Evolutionary conservation across 37 sponge, comb jelly and placozoan species (phyloP).

Genomic region (Theonella swinhoei): DNA sequence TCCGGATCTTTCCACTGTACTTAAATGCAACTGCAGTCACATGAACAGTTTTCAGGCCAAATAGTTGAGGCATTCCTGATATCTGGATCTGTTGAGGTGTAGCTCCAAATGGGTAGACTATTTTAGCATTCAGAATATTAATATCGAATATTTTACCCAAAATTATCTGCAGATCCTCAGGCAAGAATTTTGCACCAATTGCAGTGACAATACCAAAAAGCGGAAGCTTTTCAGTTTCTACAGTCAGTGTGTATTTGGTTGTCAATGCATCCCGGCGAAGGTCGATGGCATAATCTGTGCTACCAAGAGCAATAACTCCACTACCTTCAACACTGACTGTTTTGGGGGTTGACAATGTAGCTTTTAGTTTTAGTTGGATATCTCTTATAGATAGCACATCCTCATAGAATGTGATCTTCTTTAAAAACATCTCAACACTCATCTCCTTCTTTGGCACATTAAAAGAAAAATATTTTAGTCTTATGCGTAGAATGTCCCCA

Average conservation of each 20-base stretch:
- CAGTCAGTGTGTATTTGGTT: not conserved
- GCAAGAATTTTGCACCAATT: not conserved
- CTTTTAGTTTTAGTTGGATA: not conserved
- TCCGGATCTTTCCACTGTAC: not conserved
- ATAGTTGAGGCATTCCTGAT: not conserved
- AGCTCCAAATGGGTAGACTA: not conserved
- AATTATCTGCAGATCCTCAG: not conserved
- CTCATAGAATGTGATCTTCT: not conserved
- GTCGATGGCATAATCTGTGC: not conserved
- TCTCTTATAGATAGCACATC: not conserved
- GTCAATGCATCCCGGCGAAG: not conserved
- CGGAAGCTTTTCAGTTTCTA: not conserved
- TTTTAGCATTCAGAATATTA: not conserved
- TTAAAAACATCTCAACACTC: not conserved
- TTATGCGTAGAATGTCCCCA: not conserved
- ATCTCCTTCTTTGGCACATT: not conserved
- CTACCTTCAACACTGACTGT: not conserved
- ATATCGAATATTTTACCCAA: not conserved
- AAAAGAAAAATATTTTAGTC: not conserved
- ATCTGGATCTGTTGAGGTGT: not conserved
- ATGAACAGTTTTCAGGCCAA: not conserved
- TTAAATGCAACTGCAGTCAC: not conserved
- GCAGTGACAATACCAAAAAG: not conserved
- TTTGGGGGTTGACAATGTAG: not conserved
- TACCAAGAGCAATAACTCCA: not conserved